Evolutionary conservation across 2,113 vertebrate genomes (phyloP).

Genomic region (Cinclus mexicanus): DNA sequence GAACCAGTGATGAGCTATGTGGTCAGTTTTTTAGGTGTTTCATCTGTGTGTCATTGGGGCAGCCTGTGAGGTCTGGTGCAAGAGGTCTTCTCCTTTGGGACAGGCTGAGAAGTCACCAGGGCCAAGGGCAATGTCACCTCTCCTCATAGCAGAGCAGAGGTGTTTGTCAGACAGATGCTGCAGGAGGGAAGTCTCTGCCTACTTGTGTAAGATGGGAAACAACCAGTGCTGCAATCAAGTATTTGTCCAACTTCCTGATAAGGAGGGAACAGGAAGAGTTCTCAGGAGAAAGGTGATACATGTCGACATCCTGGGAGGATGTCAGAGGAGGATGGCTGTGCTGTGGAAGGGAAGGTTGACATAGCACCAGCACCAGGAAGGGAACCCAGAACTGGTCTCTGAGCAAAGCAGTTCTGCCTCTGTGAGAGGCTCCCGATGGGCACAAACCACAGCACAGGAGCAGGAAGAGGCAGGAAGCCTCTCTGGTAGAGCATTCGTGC

Average conservation of each 20-base stretch:
- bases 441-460: not conserved
- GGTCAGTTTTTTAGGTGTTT: not conserved
- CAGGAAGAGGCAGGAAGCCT: not conserved
- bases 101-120: not conserved
- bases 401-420: not conserved
- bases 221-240: not conserved
- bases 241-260: not conserved
- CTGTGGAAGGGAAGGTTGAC: not conserved
- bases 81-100: not conserved
- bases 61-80: not conserved
- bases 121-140: not conserved
- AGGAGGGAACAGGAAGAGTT: not conserved
- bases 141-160: not conserved
- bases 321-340: not conserved
- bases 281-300: not conserved
- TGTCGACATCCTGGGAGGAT: not conserved
- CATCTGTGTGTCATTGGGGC: too few species aligned
- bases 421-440: not conserved
- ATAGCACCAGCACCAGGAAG: not conserved
- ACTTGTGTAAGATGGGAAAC: accelerated
- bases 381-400: not conserved
- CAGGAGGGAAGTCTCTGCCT: not conserved
- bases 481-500: not conserved
- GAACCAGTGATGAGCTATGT: accelerated
- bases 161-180: not conserved